Base-by-base conservation (phyloP, 2,888 invertebrate species). In the Asteroscopus sphinx region DNA sequence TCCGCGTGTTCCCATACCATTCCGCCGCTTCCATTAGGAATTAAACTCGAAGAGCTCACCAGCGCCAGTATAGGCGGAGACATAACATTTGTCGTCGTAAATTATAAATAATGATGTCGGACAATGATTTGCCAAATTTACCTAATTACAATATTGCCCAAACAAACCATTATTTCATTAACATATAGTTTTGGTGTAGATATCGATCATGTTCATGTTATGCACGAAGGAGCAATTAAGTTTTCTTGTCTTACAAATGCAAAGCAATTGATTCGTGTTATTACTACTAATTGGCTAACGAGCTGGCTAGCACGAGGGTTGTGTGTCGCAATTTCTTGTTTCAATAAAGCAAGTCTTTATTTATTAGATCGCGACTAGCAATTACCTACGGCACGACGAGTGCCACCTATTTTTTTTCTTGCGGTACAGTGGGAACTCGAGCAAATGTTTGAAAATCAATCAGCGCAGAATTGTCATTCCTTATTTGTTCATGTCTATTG, bases 381-480 rank as follows among this genome's bases (percentile, higher is more conserved):
- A 89, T 90, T 89, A 88, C 81, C 41, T 67, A 54, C 75, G 63
- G 63, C 54, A 60, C 78, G 77, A 71, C 77, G 57, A 76, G 73
- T 73, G 68, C 71, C 73, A 73, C 74, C 75, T 64, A 68, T 82
- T 84, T 86, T 85, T 87, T 79, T 73, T 42, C 33, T 54, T 56
- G 37, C 36, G 42, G 54, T 58, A 56, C 79, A 83, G 83, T 93
- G 93, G 88, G 92, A 93, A 92, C 82, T 74, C 54, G 68, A 74
- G 76, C 93, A 92, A 89, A 83, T 93, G 92, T 82, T 79, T 73
- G 80, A 85, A 90, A 91, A 91, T 91, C 88, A 88, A 88, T 89
- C 86, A 82, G 68, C 77, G 79, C 82, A 68, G 76, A 73, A 73
- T 76, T 71, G 46, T 67, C 73, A 1, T 67, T 62, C 32, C 44